phyloP scores from a whole-genome alignment of 1,140 invertebrate genomes.

The Drosophila ficusphila region DNA sequence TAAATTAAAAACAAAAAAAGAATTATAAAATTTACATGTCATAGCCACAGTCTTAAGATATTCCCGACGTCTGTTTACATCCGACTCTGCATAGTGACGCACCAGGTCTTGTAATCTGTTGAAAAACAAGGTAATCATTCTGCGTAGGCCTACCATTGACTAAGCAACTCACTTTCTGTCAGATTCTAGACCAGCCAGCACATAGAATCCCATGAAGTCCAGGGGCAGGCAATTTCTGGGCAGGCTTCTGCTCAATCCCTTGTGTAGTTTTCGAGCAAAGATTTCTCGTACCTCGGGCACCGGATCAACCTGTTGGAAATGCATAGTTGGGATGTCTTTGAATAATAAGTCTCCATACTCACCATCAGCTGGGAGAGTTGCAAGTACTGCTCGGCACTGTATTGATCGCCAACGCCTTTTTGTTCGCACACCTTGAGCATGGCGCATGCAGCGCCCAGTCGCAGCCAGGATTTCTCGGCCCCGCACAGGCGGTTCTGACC shows the following conservation, averaged over 20 bases:
- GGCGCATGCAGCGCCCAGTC: conserved; percentile 95
- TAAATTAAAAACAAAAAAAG: not conserved
- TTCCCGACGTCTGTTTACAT: conserved; percentile 95
- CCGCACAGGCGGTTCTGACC: conserved; percentile 90
- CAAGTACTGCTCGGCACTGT: conserved; percentile 97
- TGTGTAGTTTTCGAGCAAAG: conserved; percentile 96
- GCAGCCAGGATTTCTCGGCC: conserved; percentile 96
- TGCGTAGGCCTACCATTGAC: no score
- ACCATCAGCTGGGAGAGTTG: conserved; percentile 95
- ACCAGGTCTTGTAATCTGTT: conserved; percentile 69
- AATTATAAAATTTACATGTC: conserved; percentile 60
- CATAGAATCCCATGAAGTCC: conserved; percentile 98
- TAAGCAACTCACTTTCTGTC: conserved; percentile 86
- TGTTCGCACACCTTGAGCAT: conserved; percentile 99
- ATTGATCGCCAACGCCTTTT: conserved; percentile 97
- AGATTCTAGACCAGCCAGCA: conserved; percentile 93
- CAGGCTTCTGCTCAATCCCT: conserved; percentile 91
- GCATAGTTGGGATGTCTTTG: not conserved
- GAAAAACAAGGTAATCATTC: not conserved
- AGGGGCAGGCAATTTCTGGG: conserved; percentile 95
- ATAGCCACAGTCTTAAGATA: conserved; percentile 93
- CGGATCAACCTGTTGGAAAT: conserved; percentile 88
- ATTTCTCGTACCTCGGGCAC: conserved; percentile 95
- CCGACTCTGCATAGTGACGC: conserved; percentile 85
- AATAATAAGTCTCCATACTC: conserved; percentile 56